Base-by-base conservation (phyloP, 2,888 invertebrate species). In the Lymantria dispar region DNA sequence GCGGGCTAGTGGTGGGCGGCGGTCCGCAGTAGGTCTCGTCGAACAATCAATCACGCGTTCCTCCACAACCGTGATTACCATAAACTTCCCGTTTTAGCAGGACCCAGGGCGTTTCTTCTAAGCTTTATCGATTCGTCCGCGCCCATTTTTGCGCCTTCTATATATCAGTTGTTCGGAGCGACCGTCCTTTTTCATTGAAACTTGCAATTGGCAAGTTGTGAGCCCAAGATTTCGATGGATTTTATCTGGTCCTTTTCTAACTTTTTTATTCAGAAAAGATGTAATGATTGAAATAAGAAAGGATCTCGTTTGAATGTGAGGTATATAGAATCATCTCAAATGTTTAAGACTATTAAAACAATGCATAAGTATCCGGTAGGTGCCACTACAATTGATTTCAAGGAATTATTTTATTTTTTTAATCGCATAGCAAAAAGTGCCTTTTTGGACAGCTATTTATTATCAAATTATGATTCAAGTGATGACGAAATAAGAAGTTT, bases 31-130 rank as follows among this genome's bases (percentile, higher is more conserved):
- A 64, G 60, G 67, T 60, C 74, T 76, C 77, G 67, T 68, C 74
- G 76, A 78, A 84, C 85, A 89, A 91, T 91, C 91, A 90, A 90
- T 91, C 91, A 91, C 86, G 74, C 65, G 75, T 76, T 81, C 81
- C 81, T 83, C 78, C 77, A 72, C 77, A 77, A 66, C 72, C 78
- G 83, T 87, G 88, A 91, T 91, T 91, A 90, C 86, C 91, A 90
- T 90, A 91, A 90, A 89, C 85, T 87, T 83, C 80, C 84, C 87
- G 85, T 87, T 90, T 87, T 82, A 85, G 77, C 80, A 80, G 79
- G 76, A 84, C 85, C 85, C 86, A 77, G 75, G 78, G 71, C 71
- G 79, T 80, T 84, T 82, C 82, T 80, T 83, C 86, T 86, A 83
- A 87, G 84, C 85, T 83, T 81, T 83, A 88, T 89, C 84, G 88